Evolutionary conservation across 1,140 invertebrate species (phyloP).

Genomic region (Tetraneura akinire): DNA sequence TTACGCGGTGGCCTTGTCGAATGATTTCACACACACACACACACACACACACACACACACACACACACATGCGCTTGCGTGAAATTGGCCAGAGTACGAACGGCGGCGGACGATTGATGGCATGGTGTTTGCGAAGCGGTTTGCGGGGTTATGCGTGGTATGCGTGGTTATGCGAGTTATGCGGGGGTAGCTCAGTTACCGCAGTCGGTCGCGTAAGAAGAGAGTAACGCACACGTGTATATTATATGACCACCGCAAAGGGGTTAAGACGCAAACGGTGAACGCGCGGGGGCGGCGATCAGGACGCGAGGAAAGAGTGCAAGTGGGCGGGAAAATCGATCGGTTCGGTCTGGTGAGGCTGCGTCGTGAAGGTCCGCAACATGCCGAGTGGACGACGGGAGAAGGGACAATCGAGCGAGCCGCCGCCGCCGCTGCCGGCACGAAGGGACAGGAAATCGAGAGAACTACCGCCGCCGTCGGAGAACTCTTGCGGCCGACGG

Average conservation of each 20-base stretch:
- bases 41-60: no score
- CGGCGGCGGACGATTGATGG: background rate
- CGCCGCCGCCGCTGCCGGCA: background rate
- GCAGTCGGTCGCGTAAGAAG: background rate
- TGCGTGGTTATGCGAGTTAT: background rate
- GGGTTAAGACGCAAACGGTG: background rate
- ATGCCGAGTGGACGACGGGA: no score
- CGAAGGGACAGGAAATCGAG: no score
- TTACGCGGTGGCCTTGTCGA: no score
- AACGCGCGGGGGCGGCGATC: background rate
- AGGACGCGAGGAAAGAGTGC: background rate
- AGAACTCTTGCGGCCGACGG: no score
- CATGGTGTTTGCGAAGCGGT: background rate
- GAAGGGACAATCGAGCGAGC: no score
- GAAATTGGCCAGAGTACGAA: no score
- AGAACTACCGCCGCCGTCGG: no score
- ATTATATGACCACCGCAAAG: background rate
- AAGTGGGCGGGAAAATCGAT: conserved; percentile 35
- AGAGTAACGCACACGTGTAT: background rate
- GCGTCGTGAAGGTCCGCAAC: no score
- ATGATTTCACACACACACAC: no score
- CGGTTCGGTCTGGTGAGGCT: background rate
- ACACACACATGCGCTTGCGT: no score
- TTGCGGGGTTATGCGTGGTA: background rate
- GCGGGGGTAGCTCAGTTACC: background rate